Conservation (phyloP, 2,888 invertebrate species). For the Callyntrura guangdongensis region DNA sequence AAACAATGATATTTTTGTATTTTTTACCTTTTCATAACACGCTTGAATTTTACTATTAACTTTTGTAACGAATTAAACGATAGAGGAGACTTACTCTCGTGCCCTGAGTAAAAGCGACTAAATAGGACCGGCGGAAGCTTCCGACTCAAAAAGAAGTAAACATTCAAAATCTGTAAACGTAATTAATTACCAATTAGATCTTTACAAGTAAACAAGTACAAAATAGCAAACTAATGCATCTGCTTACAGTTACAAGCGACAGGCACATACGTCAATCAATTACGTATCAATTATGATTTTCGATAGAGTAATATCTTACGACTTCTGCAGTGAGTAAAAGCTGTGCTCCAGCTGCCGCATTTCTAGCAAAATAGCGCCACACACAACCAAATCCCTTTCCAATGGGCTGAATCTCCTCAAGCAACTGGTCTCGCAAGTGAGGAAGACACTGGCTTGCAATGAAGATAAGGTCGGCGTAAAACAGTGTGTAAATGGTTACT, state of each 20-base stretch:
- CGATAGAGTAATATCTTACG: no score
- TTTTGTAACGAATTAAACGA: no score
- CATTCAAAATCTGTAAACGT: slow-evolving; percentile 79
- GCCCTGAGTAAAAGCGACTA: slow-evolving; percentile 79
- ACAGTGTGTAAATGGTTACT: slow-evolving; percentile 77
- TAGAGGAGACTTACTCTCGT: slow-evolving; percentile 78
- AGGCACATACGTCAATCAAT: neutral
- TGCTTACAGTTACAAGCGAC: no score
- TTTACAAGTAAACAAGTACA: neutral
- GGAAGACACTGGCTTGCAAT: slow-evolving; percentile 79
- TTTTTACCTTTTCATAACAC: no score
- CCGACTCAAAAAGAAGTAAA: slow-evolving; percentile 80
- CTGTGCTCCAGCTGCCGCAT: slow-evolving; percentile 78
- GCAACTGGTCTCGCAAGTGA: slow-evolving; percentile 77
- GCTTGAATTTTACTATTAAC: no score
- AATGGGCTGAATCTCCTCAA: slow-evolving; percentile 82
- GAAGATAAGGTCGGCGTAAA: slow-evolving; percentile 79
- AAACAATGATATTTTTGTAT: no score
- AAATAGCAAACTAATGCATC: neutral
- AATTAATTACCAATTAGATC: no score
- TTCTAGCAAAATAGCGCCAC: slow-evolving; percentile 80
- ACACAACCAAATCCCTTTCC: slow-evolving; percentile 81
- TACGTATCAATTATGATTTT: neutral
- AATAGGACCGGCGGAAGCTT: slow-evolving; percentile 81
- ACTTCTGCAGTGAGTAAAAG: slow-evolving; percentile 80